These are phyloP conservation scores for Collichthys lucidus DNA, from an alignment of 2,113 vertebrate genomes.

Conservation along the genomic window DNA sequence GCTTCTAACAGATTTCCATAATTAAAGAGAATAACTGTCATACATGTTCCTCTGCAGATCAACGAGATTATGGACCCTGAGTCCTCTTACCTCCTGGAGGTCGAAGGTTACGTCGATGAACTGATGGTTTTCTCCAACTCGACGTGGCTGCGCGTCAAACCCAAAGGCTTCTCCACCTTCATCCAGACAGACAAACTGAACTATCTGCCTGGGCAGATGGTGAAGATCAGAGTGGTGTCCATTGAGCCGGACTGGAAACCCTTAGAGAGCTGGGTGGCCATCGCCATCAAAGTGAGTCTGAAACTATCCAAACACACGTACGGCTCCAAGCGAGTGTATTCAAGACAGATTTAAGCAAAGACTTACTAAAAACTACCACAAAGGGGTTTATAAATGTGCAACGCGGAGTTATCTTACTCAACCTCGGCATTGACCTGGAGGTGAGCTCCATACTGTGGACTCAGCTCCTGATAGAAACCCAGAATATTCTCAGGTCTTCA, in stretches of 20 bases:
- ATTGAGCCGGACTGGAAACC: slow-evolving; percentile 86
- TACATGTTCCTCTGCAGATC: slow-evolving; percentile 53
- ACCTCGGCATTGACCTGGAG: too few relatives aligned
- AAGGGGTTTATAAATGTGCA: too few relatives aligned
- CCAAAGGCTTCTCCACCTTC: slow-evolving; percentile 83
- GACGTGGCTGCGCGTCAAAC: slow-evolving; percentile 73
- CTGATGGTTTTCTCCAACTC: slow-evolving; percentile 85
- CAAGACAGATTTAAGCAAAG: too few relatives aligned
- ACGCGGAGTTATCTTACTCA: too few relatives aligned
- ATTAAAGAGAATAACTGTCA: background rate
- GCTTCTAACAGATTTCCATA: background rate
- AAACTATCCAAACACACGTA: background rate
- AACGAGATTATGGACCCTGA: background rate
- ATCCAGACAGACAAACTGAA: slow-evolving; percentile 90
- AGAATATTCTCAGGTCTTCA: background rate
- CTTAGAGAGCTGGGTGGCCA: slow-evolving; percentile 72
- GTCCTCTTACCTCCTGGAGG: slow-evolving; percentile 58
- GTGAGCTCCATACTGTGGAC: too few relatives aligned
- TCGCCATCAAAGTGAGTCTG: slow-evolving; percentile 86
- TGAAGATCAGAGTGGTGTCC: slow-evolving; percentile 87
- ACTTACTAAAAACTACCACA: too few relatives aligned
- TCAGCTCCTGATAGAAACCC: background rate
- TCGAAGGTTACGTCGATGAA: slow-evolving; percentile 79
- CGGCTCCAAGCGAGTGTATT: background rate
- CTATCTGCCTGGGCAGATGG: slow-evolving; percentile 87